Evolutionary conservation across 2,797 vertebrate species (phyloP).

Genomic region (Silurus aristotelis): DNA sequence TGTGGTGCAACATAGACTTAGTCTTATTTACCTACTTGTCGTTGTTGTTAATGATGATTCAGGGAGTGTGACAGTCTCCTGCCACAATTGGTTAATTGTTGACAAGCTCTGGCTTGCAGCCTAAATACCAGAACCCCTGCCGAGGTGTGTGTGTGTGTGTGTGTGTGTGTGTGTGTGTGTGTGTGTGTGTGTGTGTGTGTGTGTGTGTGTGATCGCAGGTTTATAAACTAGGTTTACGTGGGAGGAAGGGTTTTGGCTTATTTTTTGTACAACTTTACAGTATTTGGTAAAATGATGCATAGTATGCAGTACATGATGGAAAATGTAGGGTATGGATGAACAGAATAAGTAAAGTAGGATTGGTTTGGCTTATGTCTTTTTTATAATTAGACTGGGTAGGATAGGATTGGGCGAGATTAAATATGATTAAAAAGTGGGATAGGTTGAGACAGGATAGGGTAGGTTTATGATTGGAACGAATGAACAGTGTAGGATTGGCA

Average conservation of each 20-base stretch:
- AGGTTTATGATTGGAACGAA: neutral
- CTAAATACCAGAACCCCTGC: conserved; percentile 63
- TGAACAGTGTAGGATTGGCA: neutral
- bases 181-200: neutral
- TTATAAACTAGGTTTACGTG: no score
- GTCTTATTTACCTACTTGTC: neutral
- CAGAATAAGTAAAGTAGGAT: neutral
- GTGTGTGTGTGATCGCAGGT: neutral
- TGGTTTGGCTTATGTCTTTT: neutral
- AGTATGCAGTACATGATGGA: neutral
- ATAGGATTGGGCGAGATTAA: neutral
- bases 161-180: neutral
- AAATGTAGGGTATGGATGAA: neutral
- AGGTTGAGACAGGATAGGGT: neutral
- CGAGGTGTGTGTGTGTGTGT: conserved; percentile 39
- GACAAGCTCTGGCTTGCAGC: conserved; percentile 53
- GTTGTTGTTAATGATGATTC: conserved; percentile 31
- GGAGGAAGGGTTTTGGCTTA: no score
- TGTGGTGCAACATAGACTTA: neutral
- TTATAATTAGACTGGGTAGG: neutral
- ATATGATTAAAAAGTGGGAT: neutral
- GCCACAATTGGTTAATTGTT: conserved; percentile 60
- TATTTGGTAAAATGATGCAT: neutral
- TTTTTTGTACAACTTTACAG: no score
- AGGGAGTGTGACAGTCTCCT: conserved; percentile 27